Conservation (phyloP, 2,797 vertebrate genomes). For the Pseudocheirus occidentalis region DNA sequence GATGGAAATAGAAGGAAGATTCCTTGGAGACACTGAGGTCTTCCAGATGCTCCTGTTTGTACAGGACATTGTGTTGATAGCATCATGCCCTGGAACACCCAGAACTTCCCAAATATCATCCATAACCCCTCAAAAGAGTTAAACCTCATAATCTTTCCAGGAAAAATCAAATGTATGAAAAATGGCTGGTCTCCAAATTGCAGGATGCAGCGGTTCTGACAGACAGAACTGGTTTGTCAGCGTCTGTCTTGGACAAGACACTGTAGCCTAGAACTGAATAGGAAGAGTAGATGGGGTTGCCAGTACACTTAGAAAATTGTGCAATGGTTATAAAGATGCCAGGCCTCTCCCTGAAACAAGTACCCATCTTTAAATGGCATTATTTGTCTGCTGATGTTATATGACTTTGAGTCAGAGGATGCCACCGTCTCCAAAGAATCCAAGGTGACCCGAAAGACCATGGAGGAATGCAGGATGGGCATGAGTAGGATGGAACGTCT, state of each 20-base stretch:
- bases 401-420: background rate
- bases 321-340: background rate
- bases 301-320: background rate
- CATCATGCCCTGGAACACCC: background rate
- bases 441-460: background rate
- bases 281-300: background rate
- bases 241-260: background rate
- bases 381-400: background rate
- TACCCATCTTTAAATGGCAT: background rate
- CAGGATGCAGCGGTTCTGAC: background rate
- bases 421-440: background rate
- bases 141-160: background rate
- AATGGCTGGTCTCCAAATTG: background rate
- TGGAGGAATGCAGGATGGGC: background rate
- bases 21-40: background rate
- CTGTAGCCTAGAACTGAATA: background rate
- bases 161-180: background rate
- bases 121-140: background rate
- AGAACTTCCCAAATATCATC: background rate
- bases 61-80: background rate
- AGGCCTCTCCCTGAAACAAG: background rate
- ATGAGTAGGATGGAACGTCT: background rate
- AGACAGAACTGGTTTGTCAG: background rate
- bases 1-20: background rate
- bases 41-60: background rate